phyloP scores from a whole-genome alignment of 2,888 invertebrate species.

The Pristionchus mayeri region DNA sequence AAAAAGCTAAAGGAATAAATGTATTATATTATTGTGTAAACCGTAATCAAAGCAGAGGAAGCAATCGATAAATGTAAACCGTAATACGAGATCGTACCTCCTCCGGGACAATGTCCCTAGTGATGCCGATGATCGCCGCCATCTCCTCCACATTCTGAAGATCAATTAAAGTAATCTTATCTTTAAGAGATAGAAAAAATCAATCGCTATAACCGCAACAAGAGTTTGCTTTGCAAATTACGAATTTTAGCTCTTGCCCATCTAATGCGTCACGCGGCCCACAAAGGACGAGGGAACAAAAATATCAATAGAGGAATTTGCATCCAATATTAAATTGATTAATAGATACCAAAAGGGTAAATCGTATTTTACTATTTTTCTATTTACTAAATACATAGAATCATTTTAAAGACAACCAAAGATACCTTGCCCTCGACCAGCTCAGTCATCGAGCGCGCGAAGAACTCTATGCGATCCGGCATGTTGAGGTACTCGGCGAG shows the following conservation, averaged over 20 bases:
- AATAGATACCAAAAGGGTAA: neutral
- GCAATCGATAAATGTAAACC: neutral
- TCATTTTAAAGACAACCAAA: too few relatives aligned
- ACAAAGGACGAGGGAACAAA: too few relatives aligned
- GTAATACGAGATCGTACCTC: neutral
- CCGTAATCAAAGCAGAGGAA: neutral
- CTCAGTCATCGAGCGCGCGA: neutral
- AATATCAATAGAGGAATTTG: too few relatives aligned
- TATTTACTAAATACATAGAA: too few relatives aligned
- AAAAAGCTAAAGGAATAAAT: neutral
- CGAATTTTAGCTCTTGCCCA: too few relatives aligned
- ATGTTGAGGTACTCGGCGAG: conserved; percentile 34
- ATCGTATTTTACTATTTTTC: neutral
- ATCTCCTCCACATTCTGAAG: neutral
- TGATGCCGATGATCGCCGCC: neutral
- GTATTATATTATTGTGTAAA: neutral
- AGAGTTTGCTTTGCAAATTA: neutral
- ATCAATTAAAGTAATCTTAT: neutral
- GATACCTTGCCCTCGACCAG: neutral
- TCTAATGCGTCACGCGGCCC: too few relatives aligned
- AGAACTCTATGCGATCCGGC: conserved; percentile 40
- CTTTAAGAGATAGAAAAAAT: neutral
- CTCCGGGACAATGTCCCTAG: neutral
- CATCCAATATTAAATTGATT: too few relatives aligned
- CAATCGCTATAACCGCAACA: neutral